A percentile compares a stretch with the other conserved stretches of the same genome.
Evolutionary conservation across 2,113 vertebrate species (phyloP).

Genomic region (Phyllostomus discolor): DNA sequence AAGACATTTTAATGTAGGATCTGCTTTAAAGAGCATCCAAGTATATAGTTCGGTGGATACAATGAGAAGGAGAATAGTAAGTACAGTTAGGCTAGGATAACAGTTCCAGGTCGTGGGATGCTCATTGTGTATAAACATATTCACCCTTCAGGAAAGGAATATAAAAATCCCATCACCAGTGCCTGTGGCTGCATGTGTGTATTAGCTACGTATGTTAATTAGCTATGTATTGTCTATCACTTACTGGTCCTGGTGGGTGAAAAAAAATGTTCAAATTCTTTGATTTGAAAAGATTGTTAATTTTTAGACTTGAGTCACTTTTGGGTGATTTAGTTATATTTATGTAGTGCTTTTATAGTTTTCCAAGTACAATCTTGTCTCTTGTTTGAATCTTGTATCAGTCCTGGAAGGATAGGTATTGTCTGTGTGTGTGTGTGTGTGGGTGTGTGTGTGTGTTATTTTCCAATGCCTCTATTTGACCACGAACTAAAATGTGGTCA

Average conservation of each 20-base stretch:
- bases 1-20: background rate
- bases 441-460: background rate
- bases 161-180: background rate
- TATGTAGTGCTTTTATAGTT: background rate
- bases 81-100: background rate
- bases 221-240: background rate
- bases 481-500: background rate
- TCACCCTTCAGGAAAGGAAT: background rate
- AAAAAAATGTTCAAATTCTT: conserved; percentile 18
- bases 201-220: background rate
- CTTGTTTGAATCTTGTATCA: background rate
- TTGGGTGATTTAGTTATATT: background rate
- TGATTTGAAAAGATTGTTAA: background rate
- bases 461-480: background rate
- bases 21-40: background rate
- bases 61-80: background rate
- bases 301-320: background rate
- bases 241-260: background rate
- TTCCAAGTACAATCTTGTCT: background rate
- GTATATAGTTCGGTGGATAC: background rate
- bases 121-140: background rate
- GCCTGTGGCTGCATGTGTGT: background rate
- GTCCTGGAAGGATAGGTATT: background rate
- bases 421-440: background rate
- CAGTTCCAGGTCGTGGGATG: background rate